phyloP scores from a whole-genome alignment of 2,113 vertebrate species.

The Limnothrissa miodon region DNA sequence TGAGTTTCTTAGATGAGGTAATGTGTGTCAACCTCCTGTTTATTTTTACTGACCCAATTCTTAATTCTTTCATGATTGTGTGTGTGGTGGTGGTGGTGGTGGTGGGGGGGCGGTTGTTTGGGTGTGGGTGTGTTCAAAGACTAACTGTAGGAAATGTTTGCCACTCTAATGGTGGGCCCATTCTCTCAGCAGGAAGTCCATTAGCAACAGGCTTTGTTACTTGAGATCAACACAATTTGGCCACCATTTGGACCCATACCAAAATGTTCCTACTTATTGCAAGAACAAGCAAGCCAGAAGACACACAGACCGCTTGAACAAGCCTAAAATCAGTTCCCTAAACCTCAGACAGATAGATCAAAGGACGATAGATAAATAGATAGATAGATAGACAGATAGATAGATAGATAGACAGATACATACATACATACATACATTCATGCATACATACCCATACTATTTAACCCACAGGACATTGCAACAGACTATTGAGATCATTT shows the following conservation, averaged over 20 bases:
- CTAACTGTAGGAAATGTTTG: background rate
- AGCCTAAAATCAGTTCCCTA: background rate
- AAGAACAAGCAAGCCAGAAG: background rate
- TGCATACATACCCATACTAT: background rate
- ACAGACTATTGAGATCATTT: background rate
- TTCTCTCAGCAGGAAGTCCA: background rate
- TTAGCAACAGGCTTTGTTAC: background rate
- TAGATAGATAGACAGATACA: too few species aligned
- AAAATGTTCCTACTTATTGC: background rate
- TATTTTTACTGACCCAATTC: background rate
- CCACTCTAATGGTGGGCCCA: background rate
- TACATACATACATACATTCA: too few species aligned
- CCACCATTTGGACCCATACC: too few species aligned
- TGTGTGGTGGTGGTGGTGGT: background rate
- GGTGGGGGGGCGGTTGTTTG: background rate
- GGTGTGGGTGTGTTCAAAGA: background rate
- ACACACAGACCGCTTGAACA: background rate
- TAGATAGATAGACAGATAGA: too few species aligned
- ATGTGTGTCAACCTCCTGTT: too few species aligned
- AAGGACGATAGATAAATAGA: too few species aligned
- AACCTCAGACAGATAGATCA: too few species aligned
- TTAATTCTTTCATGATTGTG: background rate
- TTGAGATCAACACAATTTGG: background rate
- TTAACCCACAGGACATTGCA: background rate
- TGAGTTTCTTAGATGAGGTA: background rate